Evolutionary conservation across 2,797 vertebrate genomes (phyloP), one percentile per base, ranked within the genome.

Genomic region (Adrianichthys oophorus): DNA sequence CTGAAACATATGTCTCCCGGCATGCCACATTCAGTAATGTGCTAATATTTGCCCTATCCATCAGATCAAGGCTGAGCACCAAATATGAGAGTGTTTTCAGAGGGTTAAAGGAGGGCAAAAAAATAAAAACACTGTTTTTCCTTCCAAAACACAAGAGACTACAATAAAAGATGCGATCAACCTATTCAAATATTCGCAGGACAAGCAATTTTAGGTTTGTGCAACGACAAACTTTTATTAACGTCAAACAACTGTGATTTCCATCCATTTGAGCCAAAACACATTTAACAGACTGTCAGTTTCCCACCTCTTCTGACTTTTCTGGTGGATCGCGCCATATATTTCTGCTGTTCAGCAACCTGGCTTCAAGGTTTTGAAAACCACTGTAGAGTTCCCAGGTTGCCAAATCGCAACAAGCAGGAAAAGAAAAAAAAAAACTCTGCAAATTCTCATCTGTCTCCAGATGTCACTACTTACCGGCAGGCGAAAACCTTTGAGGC

Each of bases 41-140:
- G 69, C 83, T 85, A 90, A 91, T 92, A 91, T 92, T 90, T 91
- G 82, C 62, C 44, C 70, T 56, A 76, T 87, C 87, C 75, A 62
- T 91, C 87, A 91, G 72, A 68, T 59, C 5, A 48, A 7, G 53
- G 72, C 66, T 54, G 63, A 65, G 73, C 82, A 85, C 64, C 73
- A 68, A 75, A 84, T 82, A 73, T 80, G 64, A 83, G 69, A 75
- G 61, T 76, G 65, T 79, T 79, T 74, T 83, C 52, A 70, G 59
- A 70, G 68, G 58, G 57, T 59, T 42, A 71, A 74, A 63, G 62
- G 61, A 45, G 45, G 56, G 63, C 52, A 57, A 43, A 60, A 76
- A 40, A 62, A 68, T 66, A 78, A 57, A 52, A 65, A 32, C 52
- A 48, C 40, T 54, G 70, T 41, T 43, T 70, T 72, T 52, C 73